A percentile compares a stretch with the other conserved stretches of the same genome.
phyloP scores from a whole-genome alignment of 1,140 invertebrate genomes.

The Atta colombica region DNA sequence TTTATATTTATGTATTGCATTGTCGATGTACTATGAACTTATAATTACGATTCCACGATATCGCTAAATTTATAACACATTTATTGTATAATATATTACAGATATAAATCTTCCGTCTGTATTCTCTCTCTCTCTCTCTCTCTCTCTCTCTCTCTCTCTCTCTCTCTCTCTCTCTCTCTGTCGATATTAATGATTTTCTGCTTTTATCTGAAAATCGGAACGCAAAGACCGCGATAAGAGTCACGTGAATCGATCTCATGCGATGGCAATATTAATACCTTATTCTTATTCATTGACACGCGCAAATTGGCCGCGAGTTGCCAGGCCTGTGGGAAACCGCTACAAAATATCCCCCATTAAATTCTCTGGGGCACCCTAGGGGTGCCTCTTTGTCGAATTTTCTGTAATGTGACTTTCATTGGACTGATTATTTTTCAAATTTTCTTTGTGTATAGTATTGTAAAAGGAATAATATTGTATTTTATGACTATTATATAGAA shows the following conservation, averaged over 20 bases:
- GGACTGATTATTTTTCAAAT: constrained; percentile 19
- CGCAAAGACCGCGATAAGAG: constrained; percentile 25
- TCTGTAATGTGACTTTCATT: constrained; percentile 23
- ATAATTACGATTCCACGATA: background rate
- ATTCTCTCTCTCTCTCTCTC: background rate
- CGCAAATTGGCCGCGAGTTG: constrained; percentile 62
- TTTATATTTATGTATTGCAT: background rate
- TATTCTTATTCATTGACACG: constrained; percentile 81
- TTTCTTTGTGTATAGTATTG: background rate
- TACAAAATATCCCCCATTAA: constrained; percentile 58
- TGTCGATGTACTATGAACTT: background rate
- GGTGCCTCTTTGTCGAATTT: constrained; percentile 33
- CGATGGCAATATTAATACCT: constrained; percentile 63
- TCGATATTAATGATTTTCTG: constrained; percentile 13
- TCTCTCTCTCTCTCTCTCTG: too few species aligned
- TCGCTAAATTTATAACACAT: constrained; percentile 11
- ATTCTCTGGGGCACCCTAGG: constrained; percentile 29
- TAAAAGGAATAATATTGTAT: constrained; percentile 1
- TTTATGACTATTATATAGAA: background rate
- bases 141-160: too few species aligned
- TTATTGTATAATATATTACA: background rate
- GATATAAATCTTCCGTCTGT: background rate
- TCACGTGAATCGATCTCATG: constrained; percentile 37
- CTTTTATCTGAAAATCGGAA: constrained; percentile 43
- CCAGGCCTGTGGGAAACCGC: constrained; percentile 79